Evolutionary conservation across 2,797 vertebrate genomes (phyloP).

Genomic region (Pterois miles): DNA sequence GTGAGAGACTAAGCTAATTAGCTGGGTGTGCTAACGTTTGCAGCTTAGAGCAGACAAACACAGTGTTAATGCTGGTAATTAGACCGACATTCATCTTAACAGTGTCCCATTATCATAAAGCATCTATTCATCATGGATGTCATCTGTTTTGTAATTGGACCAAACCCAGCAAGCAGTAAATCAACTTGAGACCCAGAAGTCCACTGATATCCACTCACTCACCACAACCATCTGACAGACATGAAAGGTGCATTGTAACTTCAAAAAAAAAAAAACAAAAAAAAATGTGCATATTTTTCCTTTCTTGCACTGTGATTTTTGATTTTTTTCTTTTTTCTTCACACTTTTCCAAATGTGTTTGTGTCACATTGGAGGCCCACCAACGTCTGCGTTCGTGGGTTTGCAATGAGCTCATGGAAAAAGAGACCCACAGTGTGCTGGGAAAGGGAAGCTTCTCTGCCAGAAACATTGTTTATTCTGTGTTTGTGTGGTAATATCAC

Average conservation of each 20-base stretch:
- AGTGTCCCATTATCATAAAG: constrained; percentile 25
- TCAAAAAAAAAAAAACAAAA: constrained; percentile 40
- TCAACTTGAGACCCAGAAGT: constrained; percentile 31
- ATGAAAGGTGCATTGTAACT: constrained; percentile 74
- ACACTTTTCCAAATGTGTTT: constrained; percentile 71
- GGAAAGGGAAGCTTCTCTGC: constrained; percentile 68
- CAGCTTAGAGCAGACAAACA: neutral
- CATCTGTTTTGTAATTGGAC: constrained; percentile 34
- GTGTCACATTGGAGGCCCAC: constrained; percentile 75
- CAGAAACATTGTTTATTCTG: constrained; percentile 75
- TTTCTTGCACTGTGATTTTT: constrained; percentile 52
- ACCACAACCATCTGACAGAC: constrained; percentile 16
- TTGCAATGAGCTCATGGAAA: constrained; percentile 80
- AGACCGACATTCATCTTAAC: constrained; percentile 12
- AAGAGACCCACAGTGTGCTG: constrained; percentile 74
- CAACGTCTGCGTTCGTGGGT: constrained; percentile 71
- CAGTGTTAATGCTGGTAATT: constrained; percentile 1
- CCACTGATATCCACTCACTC: constrained; percentile 15
- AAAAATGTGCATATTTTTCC: constrained; percentile 31
- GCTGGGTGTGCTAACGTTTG: neutral
- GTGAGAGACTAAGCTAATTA: neutral
- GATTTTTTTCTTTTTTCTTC: constrained; percentile 61
- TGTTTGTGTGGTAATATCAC: constrained; percentile 71
- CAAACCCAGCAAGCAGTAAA: constrained; percentile 48
- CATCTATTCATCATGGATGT: constrained; percentile 31